Base-by-base conservation (phyloP, 2,888 invertebrate genomes). In the Catonia carolina region DNA sequence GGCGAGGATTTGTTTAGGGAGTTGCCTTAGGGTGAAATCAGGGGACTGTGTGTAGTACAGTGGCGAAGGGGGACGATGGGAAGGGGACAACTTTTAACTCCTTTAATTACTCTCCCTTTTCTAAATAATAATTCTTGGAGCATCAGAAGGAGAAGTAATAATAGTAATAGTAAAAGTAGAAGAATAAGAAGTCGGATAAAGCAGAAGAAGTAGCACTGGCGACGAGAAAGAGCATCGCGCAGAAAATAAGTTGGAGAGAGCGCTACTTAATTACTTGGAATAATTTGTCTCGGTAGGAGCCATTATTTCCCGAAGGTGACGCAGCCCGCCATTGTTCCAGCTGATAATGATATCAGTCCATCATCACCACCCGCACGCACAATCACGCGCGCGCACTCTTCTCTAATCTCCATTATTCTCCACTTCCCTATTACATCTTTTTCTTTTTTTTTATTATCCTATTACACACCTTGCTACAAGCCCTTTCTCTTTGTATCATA, bases 11-110 rank as follows among this genome's bases (percentile, higher is more conserved):
- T 45, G 45, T 45, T 45, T 27, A 20, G 42, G 22, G 69, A 70
- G 70, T 71, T 51, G 49, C 42, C 56, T 74, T 74, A 74, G 73
- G n/a, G n/a, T n/a, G n/a, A n/a, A n/a, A n/a, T 72, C 74, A 74
- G 72, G 73, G 77, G 77, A 36, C 77, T 77, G n/a, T 17, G 41
- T 41, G 18, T 22, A 4, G 2, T 3, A 15, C 20, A 39, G 20
- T 39, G 4, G 41, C 41, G 22, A 41, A 41, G 41, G 41, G 41
- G 20, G 6, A 2, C 7, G 12, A 18, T 8, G 2, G 2, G 39
- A 8, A 3, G 18, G 12, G 77, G 77, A 75, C 77, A 77, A 77
- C 77, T 77, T 77, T 77, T 74, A 77, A 77, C 75, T 77, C 73
- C 75, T 49, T 56, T 59, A 59, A 59, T 59, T 59, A 59, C 56